A percentile compares a stretch with the other conserved stretches of the same genome.
Evolutionary conservation across 2,888 invertebrate species (phyloP).

Genomic region (Orchesellides sinensis): DNA sequence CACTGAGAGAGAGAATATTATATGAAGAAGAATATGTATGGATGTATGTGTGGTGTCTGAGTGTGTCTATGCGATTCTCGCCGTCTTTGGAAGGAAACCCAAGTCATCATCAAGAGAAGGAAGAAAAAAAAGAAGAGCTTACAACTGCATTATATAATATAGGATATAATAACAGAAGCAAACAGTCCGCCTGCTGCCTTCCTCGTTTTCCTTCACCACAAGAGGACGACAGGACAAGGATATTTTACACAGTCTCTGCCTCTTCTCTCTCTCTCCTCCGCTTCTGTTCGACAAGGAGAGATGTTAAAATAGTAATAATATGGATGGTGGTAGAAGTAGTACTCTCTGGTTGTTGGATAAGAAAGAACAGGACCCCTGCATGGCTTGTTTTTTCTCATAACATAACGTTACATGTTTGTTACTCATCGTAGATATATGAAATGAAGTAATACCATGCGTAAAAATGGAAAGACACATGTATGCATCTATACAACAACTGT

Average conservation of each 20-base stretch:
- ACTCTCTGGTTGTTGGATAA: too few relatives aligned
- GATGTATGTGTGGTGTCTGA: neutral
- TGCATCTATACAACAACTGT: neutral
- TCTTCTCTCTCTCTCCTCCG: too few relatives aligned
- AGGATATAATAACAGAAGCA: constrained; percentile 31
- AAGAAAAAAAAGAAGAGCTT: constrained; percentile 41
- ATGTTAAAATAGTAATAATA: constrained; percentile 6
- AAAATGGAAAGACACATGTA: too few relatives aligned
- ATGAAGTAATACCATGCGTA: neutral
- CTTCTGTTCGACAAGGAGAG: too few relatives aligned
- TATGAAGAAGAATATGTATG: neutral
- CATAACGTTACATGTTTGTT: neutral
- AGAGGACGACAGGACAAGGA: constrained; percentile 21
- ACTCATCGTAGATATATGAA: neutral
- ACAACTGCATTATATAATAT: constrained; percentile 47
- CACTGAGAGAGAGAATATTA: too few relatives aligned
- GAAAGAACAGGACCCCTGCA: constrained; percentile 24
- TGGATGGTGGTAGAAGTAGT: neutral
- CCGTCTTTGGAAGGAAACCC: constrained; percentile 3
- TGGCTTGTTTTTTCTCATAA: constrained; percentile 13
- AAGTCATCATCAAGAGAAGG: constrained; percentile 50
- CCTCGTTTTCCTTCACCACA: constrained; percentile 40
- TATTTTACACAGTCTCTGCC: constrained; percentile 20
- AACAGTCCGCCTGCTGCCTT: constrained; percentile 40
- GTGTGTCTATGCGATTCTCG: neutral